Evolutionary conservation across 1,140 invertebrate species (phyloP).

Genomic region (Drosophila equinoxialis): DNA sequence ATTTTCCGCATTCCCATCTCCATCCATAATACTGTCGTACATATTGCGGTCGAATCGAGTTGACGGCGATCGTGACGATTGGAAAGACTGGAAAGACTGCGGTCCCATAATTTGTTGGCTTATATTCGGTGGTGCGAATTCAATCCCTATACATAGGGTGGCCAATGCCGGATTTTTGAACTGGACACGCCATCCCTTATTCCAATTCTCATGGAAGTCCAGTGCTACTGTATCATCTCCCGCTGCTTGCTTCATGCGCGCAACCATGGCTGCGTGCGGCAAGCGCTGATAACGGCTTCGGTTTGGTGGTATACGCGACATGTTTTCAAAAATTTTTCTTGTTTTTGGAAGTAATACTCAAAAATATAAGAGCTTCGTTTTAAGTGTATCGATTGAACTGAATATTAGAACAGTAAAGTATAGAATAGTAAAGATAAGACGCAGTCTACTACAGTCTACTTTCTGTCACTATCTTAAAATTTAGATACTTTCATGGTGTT

Average conservation of each 20-base stretch:
- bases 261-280: neutral
- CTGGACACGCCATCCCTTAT: slow-evolving; percentile 37
- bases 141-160: slow-evolving; percentile 23
- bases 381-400: neutral
- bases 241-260: neutral
- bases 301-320: neutral
- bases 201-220: slow-evolving; percentile 42
- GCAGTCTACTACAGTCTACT: neutral
- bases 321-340: neutral
- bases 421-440: neutral
- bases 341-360: neutral
- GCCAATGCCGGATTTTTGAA: slow-evolving; percentile 34
- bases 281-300: neutral
- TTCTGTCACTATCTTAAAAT: neutral
- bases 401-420: neutral
- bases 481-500: no score
- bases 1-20: neutral
- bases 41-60: neutral
- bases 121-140: slow-evolving; percentile 24
- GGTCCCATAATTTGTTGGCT: neutral
- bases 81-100: neutral
- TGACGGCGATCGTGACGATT: neutral
- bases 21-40: neutral
- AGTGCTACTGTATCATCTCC: slow-evolving; percentile 34
- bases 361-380: neutral